Evolutionary conservation across 2,888 invertebrate species (phyloP).

Genomic region (Microctonus brassicae): DNA sequence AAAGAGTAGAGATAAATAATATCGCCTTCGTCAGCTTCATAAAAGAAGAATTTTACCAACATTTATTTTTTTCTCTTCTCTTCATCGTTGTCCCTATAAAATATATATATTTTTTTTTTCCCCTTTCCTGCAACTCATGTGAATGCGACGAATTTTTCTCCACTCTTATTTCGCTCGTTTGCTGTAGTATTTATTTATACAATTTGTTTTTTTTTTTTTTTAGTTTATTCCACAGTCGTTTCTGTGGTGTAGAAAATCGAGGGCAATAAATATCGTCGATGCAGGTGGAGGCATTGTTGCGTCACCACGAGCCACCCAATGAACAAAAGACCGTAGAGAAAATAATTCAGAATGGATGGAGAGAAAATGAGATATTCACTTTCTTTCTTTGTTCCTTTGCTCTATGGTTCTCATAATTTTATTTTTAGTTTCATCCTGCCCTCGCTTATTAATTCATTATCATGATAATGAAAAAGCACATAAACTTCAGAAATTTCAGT

Average conservation of each 20-base stretch:
- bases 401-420: not conserved
- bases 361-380: conserved; percentile 36
- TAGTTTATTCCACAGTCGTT: not conserved
- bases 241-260: conserved; percentile 5
- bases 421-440: not conserved
- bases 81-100: not conserved
- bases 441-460: not conserved
- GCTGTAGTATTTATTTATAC: not conserved
- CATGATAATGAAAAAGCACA: not conserved
- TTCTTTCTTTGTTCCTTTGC: not conserved
- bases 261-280: conserved; percentile 34
- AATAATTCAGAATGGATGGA: conserved; percentile 33
- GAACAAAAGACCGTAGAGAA: conserved; percentile 31
- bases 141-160: not conserved
- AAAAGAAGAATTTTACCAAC: not conserved
- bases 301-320: conserved; percentile 23
- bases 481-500: no score
- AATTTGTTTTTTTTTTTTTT: conserved; percentile 22
- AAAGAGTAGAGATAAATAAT: not conserved
- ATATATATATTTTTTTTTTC: not conserved
- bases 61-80: not conserved
- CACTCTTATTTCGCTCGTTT: not conserved
- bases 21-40: not conserved
- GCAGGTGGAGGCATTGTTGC: conserved; percentile 30
- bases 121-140: not conserved